A percentile compares a stretch with the other conserved stretches of the same genome.
Conservation (phyloP, 2,888 invertebrate species). For the Osmoderma eremita region DNA sequence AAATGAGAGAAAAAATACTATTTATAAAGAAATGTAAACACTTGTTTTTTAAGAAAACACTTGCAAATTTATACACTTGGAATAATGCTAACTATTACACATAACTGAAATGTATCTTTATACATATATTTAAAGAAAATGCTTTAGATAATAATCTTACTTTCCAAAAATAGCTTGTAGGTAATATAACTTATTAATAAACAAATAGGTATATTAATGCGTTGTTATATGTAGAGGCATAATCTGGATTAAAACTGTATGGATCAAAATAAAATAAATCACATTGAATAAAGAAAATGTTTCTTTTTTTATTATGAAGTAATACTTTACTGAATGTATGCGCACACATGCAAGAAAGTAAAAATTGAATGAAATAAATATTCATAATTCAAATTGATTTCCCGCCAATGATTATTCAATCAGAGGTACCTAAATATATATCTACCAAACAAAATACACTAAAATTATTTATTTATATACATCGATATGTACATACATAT, state of each 20-base stretch:
- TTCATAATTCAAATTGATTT: too few species aligned
- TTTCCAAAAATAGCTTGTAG: constrained; percentile 11
- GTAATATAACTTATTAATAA: constrained; percentile 22
- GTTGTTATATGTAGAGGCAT: neutral
- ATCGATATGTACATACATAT: too few species aligned
- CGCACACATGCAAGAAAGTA: too few species aligned
- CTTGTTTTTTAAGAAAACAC: constrained; percentile 1
- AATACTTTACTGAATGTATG: too few species aligned
- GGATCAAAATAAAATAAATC: neutral
- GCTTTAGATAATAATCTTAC: constrained; percentile 13
- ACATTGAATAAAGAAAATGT: too few species aligned
- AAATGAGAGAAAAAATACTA: neutral
- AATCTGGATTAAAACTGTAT: neutral
- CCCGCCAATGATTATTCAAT: too few species aligned
- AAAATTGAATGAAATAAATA: too few species aligned
- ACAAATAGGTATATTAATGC: constrained; percentile 6
- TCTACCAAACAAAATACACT: too few species aligned
- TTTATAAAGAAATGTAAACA: constrained; percentile 14
- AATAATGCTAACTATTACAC: constrained; percentile 9
- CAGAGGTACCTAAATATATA: too few species aligned
- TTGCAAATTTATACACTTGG: constrained; percentile 12
- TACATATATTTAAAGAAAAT: constrained; percentile 3
- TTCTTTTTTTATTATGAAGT: too few species aligned
- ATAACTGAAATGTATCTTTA: neutral
- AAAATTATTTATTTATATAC: too few species aligned